Conservation (phyloP, 2,113 vertebrate species). For the Sinocyclocheilus maitianheensis region DNA sequence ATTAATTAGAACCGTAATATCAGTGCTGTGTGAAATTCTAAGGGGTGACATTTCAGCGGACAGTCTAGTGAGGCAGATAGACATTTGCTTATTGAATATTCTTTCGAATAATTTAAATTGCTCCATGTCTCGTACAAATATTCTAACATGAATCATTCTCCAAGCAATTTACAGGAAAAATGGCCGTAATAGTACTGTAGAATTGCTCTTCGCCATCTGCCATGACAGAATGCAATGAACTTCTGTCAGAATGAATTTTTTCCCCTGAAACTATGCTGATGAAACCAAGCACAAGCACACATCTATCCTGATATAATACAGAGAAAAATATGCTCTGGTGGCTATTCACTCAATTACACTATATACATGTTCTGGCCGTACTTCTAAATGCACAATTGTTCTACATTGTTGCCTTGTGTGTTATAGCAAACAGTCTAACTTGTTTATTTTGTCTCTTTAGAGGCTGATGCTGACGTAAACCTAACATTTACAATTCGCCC, state of each 20-base stretch:
- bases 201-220: conserved; percentile 22
- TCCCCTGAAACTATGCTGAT: neutral
- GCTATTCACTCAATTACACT: conserved; percentile 23
- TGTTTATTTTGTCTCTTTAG: conserved; percentile 33
- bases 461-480: neutral
- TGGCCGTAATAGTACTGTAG: neutral
- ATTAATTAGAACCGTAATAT: neutral
- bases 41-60: neutral
- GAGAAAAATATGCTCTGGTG: conserved; percentile 3
- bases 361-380: neutral
- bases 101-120: conserved; percentile 17
- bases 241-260: neutral
- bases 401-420: conserved; percentile 1
- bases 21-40: neutral
- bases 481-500: conserved; percentile 49
- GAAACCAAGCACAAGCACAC: neutral
- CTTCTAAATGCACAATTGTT: conserved; percentile 30
- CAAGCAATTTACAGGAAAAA: conserved; percentile 24
- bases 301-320: conserved; percentile 18
- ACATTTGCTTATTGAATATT: conserved; percentile 15
- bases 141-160: conserved; percentile 3
- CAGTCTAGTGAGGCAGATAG: conserved; percentile 11
- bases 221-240: conserved; percentile 6
- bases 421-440: conserved; percentile 26
- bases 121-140: conserved; percentile 1